phyloP scores from a whole-genome alignment of 2,797 vertebrate genomes.

The Cossypha dichroa region DNA sequence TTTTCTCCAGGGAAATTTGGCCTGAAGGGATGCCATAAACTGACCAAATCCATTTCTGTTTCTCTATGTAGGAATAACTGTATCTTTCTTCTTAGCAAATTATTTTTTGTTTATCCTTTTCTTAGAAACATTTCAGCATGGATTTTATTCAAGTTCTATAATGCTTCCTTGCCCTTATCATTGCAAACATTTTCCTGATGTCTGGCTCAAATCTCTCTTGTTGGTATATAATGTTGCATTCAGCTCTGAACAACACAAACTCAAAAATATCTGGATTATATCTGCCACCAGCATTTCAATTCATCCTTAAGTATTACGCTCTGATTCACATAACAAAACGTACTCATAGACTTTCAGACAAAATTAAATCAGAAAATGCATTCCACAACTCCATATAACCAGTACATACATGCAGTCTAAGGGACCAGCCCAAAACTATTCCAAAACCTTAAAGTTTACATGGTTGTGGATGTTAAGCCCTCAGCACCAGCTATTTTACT shows the following conservation, averaged over 20 bases:
- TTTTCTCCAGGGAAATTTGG: not conserved
- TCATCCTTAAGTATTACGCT: not conserved
- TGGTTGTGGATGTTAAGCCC: not conserved
- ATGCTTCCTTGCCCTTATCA: not conserved
- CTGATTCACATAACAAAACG: not conserved
- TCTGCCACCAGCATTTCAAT: not conserved
- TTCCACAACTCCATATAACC: not conserved
- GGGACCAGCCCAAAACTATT: not conserved
- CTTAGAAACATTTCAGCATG: not conserved
- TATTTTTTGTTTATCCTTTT: not conserved
- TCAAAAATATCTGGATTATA: not conserved
- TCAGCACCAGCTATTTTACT: not conserved
- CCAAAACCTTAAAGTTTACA: not conserved
- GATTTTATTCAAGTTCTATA: not conserved
- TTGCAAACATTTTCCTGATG: not conserved
- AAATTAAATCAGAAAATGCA: not conserved
- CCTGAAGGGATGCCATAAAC: not conserved
- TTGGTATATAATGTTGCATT: not conserved
- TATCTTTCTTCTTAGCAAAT: not conserved
- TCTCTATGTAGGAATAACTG: not conserved
- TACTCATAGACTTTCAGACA: not conserved
- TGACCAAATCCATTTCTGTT: not conserved
- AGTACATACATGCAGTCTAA: not conserved
- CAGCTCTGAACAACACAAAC: not conserved
- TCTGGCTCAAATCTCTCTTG: not conserved